These are phyloP conservation scores for Phortica variegata DNA, from an alignment of 1,140 invertebrate genomes.

Conservation along the genomic window DNA sequence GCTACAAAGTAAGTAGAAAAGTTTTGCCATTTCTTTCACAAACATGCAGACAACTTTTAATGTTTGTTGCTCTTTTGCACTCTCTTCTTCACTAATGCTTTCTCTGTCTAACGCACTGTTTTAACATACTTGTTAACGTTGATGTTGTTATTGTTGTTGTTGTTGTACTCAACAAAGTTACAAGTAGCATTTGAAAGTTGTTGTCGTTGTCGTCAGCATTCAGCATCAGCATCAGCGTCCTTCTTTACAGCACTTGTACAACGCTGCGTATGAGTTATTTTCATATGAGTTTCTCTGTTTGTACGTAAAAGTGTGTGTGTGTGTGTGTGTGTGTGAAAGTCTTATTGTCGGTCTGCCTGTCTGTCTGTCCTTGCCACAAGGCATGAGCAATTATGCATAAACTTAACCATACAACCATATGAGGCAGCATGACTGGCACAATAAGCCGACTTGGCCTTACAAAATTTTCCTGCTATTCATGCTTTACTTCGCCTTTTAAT, in stretches of 20 bases:
- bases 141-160: constrained; percentile 20
- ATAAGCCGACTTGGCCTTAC: too few relatives aligned
- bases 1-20: constrained; percentile 22
- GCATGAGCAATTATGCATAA: too few relatives aligned
- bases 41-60: constrained; percentile 29
- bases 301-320: constrained; percentile 23
- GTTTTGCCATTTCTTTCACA: constrained; percentile 27
- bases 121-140: constrained; percentile 5
- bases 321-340: too few relatives aligned
- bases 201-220: constrained; percentile 18
- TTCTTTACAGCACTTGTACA: constrained; percentile 11
- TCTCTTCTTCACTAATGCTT: too few relatives aligned
- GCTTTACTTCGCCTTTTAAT: too few relatives aligned
- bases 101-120: too few relatives aligned
- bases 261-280: constrained; percentile 48
- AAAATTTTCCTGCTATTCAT: too few relatives aligned
- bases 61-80: constrained; percentile 24
- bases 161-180: constrained; percentile 50
- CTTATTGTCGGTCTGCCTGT: too few relatives aligned
- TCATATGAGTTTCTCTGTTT: constrained; percentile 26
- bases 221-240: too few relatives aligned
- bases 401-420: too few relatives aligned
- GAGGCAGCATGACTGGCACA: too few relatives aligned
- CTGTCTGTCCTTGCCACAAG: too few relatives aligned
- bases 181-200: constrained; percentile 52